These are phyloP conservation scores for Drosophila tani DNA, from an alignment of 1,140 invertebrate species.

Conservation along the genomic window DNA sequence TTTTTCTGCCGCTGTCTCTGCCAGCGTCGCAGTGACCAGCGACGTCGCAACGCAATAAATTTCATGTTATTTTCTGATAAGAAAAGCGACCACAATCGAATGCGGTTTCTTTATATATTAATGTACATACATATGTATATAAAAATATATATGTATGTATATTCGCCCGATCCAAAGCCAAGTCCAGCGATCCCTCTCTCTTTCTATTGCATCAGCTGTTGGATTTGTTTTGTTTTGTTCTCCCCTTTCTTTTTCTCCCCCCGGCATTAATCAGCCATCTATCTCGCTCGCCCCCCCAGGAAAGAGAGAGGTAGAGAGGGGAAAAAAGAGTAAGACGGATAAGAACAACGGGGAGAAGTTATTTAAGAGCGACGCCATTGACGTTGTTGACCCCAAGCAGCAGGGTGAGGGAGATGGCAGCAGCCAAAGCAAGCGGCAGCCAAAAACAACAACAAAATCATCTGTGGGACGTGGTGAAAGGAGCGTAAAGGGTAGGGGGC, in stretches of 20 bases:
- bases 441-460: constrained; percentile 23
- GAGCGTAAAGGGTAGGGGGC: constrained; percentile 6
- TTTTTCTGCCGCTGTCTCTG: constrained; percentile 1
- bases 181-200: constrained; percentile 23
- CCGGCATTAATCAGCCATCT: constrained; percentile 39
- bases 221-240: constrained; percentile 37
- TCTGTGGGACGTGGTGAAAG: constrained; percentile 6
- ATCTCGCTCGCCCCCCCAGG: constrained; percentile 19
- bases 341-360: constrained; percentile 27
- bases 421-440: constrained; percentile 2
- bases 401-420: constrained; percentile 6
- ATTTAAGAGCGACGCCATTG: constrained; percentile 44
- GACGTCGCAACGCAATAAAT: constrained; percentile 69
- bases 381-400: constrained; percentile 51
- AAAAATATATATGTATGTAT: neutral
- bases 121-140: neutral
- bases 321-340: constrained; percentile 2
- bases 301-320: constrained; percentile 10
- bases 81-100: constrained; percentile 40
- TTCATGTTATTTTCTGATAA: constrained; percentile 73
- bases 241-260: constrained; percentile 9
- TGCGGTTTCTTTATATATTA: constrained; percentile 15
- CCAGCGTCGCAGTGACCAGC: constrained; percentile 25
- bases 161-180: constrained; percentile 16
- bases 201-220: constrained; percentile 64